Evolutionary conservation across 2,888 invertebrate species (phyloP), one percentile per base, ranked within the genome.

Genomic region (Andrena bucephala): DNA sequence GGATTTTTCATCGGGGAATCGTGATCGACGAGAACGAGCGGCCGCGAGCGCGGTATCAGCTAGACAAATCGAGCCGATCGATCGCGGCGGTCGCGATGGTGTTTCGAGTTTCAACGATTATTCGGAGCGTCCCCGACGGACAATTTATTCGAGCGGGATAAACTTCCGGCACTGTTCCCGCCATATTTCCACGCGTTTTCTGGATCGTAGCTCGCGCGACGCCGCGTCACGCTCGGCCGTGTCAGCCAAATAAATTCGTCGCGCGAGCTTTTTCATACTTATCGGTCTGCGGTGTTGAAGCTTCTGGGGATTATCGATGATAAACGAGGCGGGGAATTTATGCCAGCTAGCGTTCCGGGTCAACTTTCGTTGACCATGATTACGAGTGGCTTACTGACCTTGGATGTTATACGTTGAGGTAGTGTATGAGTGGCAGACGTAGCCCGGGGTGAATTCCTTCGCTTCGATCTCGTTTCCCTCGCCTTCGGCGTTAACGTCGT

Each of bases 371-470:
- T 69, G 82, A 74, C 84, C 81, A 65, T 86, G 85, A 84, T 82
- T 81, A 65, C 69, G 50, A 59, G 70, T 48, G 72, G 75, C 79
- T 81, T 50, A 54, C n/a, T 66, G 67, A 85, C 85, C 87, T 87
- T 87, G 83, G 16, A 10, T 69, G 60, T 27, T 63, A 59, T 74
- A 77, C 74, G 62, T 78, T 63, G 73, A 72, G 24, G 63, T 33
- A 63, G 54, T 60, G 67, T 57, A 71, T 60, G n/a, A 67, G 59
- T 81, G 67, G 60, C 24, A 36, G 24, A 80, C 67, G 29, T 76
- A 72, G 81, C 77, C 72, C 29, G 52, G 67, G 79, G 69, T 77
- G 76, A 75, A 86, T 78, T 86, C 74, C 84, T 81, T 78, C 81
- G 59, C 24, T 77, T 65, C 65, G 77, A 24, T 74, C 77, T 86